Percentiles rank a stretch among this genome's conserved stretches.
These are phyloP conservation scores for Thymallus thymallus DNA, from an alignment of 2,113 vertebrate species.

Conservation along the genomic window DNA sequence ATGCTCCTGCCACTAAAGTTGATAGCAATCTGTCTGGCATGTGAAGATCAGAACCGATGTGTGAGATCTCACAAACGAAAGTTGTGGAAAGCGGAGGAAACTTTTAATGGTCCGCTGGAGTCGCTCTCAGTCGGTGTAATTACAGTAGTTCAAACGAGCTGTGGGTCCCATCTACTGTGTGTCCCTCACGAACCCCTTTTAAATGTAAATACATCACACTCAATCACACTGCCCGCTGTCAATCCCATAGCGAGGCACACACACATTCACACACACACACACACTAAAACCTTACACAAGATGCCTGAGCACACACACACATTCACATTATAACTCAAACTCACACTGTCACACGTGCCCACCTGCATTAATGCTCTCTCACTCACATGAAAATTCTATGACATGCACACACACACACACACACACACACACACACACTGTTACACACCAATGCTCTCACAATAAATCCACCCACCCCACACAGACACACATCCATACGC, in stretches of 20 bases:
- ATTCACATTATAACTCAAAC: too few relatives aligned
- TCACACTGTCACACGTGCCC: too few relatives aligned
- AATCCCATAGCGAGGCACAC: background rate
- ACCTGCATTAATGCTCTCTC: too few relatives aligned
- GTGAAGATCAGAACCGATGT: conserved; percentile 45
- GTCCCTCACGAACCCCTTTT: conserved; percentile 41
- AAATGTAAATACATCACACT: conserved; percentile 46
- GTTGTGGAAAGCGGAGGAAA: conserved; percentile 35
- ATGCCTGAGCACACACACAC: too few relatives aligned
- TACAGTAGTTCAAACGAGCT: conserved; percentile 62
- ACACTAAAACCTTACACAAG: too few relatives aligned
- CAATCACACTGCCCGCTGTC: conserved; percentile 20
- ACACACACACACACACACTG: conserved; percentile 2
- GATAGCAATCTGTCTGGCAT: conserved; percentile 43
- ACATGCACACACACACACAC: conserved; percentile 9
- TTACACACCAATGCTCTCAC: too few relatives aligned
- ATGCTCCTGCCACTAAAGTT: conserved; percentile 21
- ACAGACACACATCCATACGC: conserved; percentile 6
- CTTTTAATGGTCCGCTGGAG: conserved; percentile 45
- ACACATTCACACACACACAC: conserved; percentile 22
- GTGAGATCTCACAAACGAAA: conserved; percentile 26
- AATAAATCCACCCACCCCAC: too few relatives aligned
- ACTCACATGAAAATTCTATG: too few relatives aligned
- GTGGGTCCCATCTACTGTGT: conserved; percentile 54
- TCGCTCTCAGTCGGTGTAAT: conserved; percentile 52